Evolutionary conservation across 2,797 vertebrate species (phyloP).

Genomic region (Lycodopsis pacificus): DNA sequence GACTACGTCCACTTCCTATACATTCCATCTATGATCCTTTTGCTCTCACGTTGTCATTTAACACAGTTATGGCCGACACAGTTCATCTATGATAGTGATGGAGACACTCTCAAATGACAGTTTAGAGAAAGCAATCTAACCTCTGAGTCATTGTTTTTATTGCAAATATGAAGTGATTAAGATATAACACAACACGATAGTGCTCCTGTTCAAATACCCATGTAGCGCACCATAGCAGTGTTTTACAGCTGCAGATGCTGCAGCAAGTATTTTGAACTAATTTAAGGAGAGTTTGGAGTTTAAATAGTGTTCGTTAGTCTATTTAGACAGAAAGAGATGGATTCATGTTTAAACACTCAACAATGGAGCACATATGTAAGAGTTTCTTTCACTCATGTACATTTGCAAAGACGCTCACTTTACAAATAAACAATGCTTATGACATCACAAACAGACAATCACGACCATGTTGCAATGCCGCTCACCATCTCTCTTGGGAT

Average conservation of each 20-base stretch:
- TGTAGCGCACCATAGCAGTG: background rate
- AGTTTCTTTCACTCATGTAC: slow-evolving; percentile 3
- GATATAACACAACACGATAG: background rate
- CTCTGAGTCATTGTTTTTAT: background rate
- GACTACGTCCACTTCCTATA: background rate
- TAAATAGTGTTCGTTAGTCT: background rate
- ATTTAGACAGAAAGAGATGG: slow-evolving; percentile 31
- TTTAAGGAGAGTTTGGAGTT: background rate
- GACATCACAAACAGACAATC: slow-evolving; percentile 48
- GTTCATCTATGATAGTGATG: background rate
- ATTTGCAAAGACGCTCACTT: background rate
- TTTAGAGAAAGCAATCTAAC: background rate
- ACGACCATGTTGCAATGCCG: slow-evolving; percentile 45
- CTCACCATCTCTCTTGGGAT: slow-evolving; percentile 50
- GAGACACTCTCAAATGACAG: background rate
- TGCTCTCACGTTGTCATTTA: background rate
- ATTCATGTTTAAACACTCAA: slow-evolving; percentile 3
- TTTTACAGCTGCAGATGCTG: background rate
- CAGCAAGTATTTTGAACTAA: background rate
- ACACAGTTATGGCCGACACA: background rate
- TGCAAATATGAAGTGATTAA: background rate
- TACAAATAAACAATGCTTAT: slow-evolving; percentile 40
- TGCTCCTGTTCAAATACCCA: background rate
- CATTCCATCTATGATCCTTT: background rate
- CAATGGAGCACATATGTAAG: slow-evolving; percentile 17